Evolutionary conservation across 2,113 vertebrate species (phyloP).

Genomic region (Rissa tridactyla): DNA sequence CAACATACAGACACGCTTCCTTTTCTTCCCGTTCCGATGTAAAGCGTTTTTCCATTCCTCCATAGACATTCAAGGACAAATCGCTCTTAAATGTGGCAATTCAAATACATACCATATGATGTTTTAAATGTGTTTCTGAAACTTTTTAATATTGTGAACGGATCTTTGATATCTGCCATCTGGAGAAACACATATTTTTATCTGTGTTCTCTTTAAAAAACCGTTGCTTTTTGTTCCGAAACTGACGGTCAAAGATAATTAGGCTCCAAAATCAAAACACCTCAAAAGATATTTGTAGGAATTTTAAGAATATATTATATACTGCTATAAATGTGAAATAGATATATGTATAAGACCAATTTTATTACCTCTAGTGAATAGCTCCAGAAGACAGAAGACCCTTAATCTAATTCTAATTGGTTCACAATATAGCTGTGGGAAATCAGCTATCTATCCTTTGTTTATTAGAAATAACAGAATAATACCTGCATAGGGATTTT

Average conservation of each 20-base stretch:
- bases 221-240: neutral
- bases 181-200: neutral
- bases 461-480: neutral
- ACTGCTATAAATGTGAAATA: neutral
- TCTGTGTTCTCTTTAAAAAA: neutral
- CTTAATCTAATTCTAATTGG: neutral
- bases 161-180: neutral
- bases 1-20: neutral
- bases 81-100: neutral
- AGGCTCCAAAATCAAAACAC: neutral
- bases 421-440: neutral
- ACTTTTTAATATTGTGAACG: neutral
- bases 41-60: neutral
- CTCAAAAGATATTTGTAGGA: neutral
- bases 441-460: neutral
- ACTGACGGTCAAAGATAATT: neutral
- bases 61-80: neutral
- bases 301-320: neutral
- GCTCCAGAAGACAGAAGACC: neutral
- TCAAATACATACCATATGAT: neutral
- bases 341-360: neutral
- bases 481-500: neutral
- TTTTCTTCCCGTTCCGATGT: neutral
- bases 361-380: neutral
- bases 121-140: slow-evolving; percentile 13